Conservation (phyloP, 2,797 vertebrate species). For the Spheniscus humboldti region DNA sequence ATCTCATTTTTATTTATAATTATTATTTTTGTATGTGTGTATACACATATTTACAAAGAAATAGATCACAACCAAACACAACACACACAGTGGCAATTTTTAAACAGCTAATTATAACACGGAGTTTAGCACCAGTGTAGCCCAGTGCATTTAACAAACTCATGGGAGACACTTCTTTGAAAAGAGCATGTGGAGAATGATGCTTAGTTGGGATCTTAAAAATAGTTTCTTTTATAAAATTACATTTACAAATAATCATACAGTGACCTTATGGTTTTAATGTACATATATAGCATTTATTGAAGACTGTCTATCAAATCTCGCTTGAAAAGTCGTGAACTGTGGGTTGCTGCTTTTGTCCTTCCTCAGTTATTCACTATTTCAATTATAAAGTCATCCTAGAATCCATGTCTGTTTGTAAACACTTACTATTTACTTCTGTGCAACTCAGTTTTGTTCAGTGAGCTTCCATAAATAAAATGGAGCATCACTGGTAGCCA, state of each 20-base stretch:
- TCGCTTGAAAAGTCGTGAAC: background rate
- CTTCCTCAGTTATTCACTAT: background rate
- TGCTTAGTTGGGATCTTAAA: background rate
- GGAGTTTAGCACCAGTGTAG: background rate
- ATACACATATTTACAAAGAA: background rate
- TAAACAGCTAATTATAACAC: background rate
- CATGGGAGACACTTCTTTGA: background rate
- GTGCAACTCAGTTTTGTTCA: background rate
- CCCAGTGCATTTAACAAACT: background rate
- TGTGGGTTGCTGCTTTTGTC: background rate
- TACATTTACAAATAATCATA: background rate
- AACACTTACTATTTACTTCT: background rate
- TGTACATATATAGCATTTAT: background rate
- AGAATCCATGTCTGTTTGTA: background rate
- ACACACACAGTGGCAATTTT: background rate
- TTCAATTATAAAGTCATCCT: background rate
- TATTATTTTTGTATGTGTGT: background rate
- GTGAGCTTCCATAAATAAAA: background rate
- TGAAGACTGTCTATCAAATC: background rate
- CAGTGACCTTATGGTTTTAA: background rate
- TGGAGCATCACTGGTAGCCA: background rate
- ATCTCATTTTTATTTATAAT: background rate
- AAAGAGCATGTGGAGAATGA: background rate
- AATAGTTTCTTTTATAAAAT: background rate
- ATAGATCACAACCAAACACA: background rate